phyloP scores from a whole-genome alignment of 2,888 invertebrate genomes.

The Nematopogon swammerdamellus region DNA sequence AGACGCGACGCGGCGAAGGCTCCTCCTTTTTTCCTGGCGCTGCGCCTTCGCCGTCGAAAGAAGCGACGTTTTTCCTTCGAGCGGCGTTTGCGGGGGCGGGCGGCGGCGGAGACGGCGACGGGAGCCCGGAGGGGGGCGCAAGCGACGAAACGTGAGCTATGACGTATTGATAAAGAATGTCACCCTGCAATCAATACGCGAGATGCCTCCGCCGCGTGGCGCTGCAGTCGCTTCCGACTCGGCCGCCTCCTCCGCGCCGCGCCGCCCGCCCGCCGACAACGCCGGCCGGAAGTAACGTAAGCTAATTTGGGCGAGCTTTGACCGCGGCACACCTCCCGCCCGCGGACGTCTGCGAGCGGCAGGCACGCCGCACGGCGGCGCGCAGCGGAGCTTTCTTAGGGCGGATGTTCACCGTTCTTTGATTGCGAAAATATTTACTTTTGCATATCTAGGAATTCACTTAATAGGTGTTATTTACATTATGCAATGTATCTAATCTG shows the following conservation, averaged over 20 bases:
- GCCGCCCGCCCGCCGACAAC: not conserved
- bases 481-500: too few relatives aligned
- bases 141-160: not conserved
- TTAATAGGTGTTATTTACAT: too few relatives aligned
- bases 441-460: too few relatives aligned
- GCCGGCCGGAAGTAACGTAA: not conserved
- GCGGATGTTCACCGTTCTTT: not conserved
- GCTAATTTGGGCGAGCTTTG: not conserved
- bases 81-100: too few relatives aligned
- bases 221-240: not conserved
- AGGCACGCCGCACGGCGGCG: too few relatives aligned
- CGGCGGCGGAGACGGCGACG: constrained; percentile 29
- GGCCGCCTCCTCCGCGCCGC: constrained; percentile 12
- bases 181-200: constrained; percentile 63
- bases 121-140: constrained; percentile 32
- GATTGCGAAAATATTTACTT: not conserved
- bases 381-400: not conserved
- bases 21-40: constrained; percentile 12
- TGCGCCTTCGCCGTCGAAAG: constrained; percentile 5
- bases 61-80: constrained; percentile 29
- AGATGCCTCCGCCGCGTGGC: constrained; percentile 19
- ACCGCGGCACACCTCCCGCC: not conserved
- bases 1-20: constrained; percentile 13
- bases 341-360: too few relatives aligned
- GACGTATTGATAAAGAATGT: constrained; percentile 62